Percentiles rank a stretch among this genome's conserved stretches.
These are phyloP conservation scores for Orientallactaga bullata DNA, from an alignment of 2,113 vertebrate species.

Conservation along the genomic window DNA sequence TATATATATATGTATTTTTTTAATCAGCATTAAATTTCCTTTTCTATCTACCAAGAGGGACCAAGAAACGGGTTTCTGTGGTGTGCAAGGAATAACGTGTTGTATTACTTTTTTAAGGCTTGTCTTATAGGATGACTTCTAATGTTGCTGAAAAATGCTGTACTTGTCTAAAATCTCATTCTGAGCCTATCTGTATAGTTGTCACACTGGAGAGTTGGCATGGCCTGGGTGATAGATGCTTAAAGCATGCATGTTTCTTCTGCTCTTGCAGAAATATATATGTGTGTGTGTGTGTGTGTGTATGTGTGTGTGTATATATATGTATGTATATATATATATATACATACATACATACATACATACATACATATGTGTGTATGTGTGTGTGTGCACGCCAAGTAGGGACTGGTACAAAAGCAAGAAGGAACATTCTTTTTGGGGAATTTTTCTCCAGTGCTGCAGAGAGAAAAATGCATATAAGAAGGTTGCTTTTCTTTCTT, in stretches of 20 bases:
- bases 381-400: neutral
- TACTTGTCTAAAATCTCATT: conserved; percentile 38
- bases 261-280: neutral
- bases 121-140: conserved; percentile 34
- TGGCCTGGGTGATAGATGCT: conserved; percentile 63
- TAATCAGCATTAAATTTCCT: conserved; percentile 66
- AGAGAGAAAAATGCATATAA: neutral
- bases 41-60: conserved; percentile 32
- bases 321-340: no score
- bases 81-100: conserved; percentile 54
- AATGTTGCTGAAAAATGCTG: conserved; percentile 35
- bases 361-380: no score
- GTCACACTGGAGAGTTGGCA: neutral
- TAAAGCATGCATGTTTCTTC: conserved; percentile 56
- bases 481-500: conserved; percentile 44
- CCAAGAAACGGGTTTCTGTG: conserved; percentile 48
- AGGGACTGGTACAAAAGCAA: conserved; percentile 29
- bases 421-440: neutral
- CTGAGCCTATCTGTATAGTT: neutral
- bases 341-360: no score
- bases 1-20: conserved; percentile 23
- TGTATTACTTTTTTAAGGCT: conserved; percentile 22
- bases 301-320: no score
- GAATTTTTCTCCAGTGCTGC: neutral
- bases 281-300: neutral